phyloP scores from a whole-genome alignment of 2,888 invertebrate species.

The Amphipoea lucens region DNA sequence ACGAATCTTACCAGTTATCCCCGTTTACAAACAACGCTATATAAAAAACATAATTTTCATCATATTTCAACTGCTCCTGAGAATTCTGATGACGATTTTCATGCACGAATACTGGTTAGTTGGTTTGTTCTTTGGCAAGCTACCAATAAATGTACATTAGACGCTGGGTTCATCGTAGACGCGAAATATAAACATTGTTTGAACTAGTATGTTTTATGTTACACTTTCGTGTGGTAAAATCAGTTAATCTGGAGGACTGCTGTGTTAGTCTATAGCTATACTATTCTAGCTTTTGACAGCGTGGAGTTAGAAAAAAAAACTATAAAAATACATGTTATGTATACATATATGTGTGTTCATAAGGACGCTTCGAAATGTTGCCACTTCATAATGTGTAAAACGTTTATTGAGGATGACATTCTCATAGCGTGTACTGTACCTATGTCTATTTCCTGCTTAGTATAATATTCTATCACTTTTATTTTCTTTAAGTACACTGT shows the following conservation, averaged over 20 bases:
- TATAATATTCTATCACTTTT: too few relatives aligned
- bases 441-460: too few relatives aligned
- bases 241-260: neutral
- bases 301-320: neutral
- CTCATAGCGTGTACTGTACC: too few relatives aligned
- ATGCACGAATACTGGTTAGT: conserved; percentile 26
- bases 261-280: neutral
- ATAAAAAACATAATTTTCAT: conserved; percentile 28
- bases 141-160: conserved; percentile 45
- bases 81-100: conserved; percentile 26
- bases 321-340: neutral
- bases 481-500: too few relatives aligned
- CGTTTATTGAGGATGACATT: too few relatives aligned
- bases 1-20: conserved; percentile 17
- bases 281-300: neutral
- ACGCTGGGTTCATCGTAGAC: conserved; percentile 26
- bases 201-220: conserved; percentile 10
- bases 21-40: conserved; percentile 38
- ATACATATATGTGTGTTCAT: too few relatives aligned
- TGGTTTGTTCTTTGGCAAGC: conserved; percentile 44
- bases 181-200: conserved; percentile 41
- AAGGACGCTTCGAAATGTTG: too few relatives aligned
- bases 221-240: neutral
- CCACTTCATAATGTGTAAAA: too few relatives aligned
- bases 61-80: conserved; percentile 19